These are phyloP conservation scores for Pheucticus melanocephalus DNA, from an alignment of 2,113 vertebrate genomes.

Conservation along the genomic window DNA sequence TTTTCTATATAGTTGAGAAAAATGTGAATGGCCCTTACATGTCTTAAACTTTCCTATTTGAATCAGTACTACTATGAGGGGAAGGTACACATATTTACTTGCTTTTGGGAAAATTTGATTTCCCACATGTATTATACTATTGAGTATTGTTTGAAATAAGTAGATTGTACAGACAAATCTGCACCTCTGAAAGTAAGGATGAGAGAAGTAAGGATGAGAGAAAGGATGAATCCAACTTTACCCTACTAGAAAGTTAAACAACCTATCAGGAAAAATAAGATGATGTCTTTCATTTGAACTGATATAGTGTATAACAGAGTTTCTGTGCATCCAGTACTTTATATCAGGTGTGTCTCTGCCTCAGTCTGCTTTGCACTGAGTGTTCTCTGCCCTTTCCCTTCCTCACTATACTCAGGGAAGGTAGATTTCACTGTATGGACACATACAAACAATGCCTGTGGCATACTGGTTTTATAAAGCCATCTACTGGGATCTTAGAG, in stretches of 20 bases:
- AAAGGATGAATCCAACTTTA: neutral
- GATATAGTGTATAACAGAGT: rapidly evolving
- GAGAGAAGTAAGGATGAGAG: neutral
- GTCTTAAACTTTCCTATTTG: neutral
- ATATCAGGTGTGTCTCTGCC: neutral
- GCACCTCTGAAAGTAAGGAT: neutral
- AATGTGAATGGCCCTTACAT: neutral
- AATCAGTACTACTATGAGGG: neutral
- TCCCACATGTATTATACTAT: neutral
- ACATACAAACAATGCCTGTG: neutral
- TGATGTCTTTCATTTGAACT: neutral
- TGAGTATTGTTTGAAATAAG: neutral
- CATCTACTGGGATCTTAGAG: neutral
- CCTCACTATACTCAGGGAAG: neutral
- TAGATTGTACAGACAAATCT: neutral
- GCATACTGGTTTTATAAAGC: neutral
- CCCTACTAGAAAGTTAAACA: neutral
- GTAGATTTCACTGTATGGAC: neutral
- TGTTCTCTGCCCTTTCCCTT: neutral
- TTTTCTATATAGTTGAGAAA: neutral
- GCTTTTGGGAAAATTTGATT: neutral
- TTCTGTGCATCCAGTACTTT: neutral
- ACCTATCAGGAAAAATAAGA: neutral
- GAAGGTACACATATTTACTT: neutral
- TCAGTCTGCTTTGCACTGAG: neutral